These are phyloP conservation scores for Tigriopus japonicus DNA, from an alignment of 1,140 invertebrate species.

Conservation along the genomic window DNA sequence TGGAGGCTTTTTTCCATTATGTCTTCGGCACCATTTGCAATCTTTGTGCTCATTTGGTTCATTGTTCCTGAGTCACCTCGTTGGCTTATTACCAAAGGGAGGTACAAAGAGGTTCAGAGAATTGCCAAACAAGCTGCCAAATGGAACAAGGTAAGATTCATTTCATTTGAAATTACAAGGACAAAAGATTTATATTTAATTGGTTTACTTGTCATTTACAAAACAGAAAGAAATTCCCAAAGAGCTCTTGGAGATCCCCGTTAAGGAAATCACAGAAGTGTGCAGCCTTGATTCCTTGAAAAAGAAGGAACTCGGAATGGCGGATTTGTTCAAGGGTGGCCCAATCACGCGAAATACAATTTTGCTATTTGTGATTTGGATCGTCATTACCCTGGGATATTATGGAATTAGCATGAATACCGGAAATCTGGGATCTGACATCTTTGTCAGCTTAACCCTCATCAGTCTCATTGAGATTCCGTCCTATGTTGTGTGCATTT, in stretches of 20 bases:
- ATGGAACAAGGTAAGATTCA: slow-evolving; percentile 16
- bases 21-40: slow-evolving; percentile 19
- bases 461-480: slow-evolving; percentile 23
- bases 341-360: too few species aligned
- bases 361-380: slow-evolving; percentile 8
- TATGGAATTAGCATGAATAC: slow-evolving; percentile 25
- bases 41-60: background rate
- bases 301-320: too few species aligned
- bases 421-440: slow-evolving; percentile 22
- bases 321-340: too few species aligned
- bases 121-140: slow-evolving; percentile 19
- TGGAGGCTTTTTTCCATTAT: slow-evolving; percentile 10
- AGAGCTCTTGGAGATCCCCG: too few species aligned
- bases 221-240: background rate
- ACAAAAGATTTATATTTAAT: too few species aligned
- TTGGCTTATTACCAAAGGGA: slow-evolving; percentile 27
- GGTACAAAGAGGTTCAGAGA: slow-evolving; percentile 22
- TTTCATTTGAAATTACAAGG: too few species aligned
- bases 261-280: too few species aligned
- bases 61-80: slow-evolving; percentile 30
- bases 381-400: slow-evolving; percentile 24
- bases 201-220: background rate
- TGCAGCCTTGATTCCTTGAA: too few species aligned
- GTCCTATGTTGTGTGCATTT: slow-evolving; percentile 23
- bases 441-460: slow-evolving; percentile 23